These are phyloP conservation scores for Anarrhichthys ocellatus DNA, from an alignment of 2,113 vertebrate genomes.

Conservation along the genomic window DNA sequence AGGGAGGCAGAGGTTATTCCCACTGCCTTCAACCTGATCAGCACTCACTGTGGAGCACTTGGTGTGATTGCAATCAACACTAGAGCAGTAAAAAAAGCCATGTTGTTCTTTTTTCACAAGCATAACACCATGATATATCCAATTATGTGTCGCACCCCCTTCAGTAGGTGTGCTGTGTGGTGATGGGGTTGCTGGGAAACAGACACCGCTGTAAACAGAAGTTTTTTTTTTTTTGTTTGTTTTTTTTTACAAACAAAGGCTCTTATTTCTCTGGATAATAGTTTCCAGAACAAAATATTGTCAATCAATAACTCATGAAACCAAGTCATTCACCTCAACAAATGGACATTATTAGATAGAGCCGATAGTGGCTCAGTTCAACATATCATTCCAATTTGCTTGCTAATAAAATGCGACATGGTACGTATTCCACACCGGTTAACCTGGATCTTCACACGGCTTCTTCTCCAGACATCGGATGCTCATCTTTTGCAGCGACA, in stretches of 20 bases:
- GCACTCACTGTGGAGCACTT: constrained; percentile 38
- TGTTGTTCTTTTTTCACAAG: constrained; percentile 45
- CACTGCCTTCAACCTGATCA: constrained; percentile 34
- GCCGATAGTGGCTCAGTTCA: not conserved
- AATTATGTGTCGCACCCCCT: constrained; percentile 51
- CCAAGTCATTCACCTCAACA: not conserved
- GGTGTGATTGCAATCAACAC: constrained; percentile 62
- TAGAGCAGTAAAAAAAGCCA: constrained; percentile 39
- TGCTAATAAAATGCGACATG: not conserved
- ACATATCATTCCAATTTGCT: not conserved
- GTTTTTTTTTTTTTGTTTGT: constrained; percentile 32
- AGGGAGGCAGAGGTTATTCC: constrained; percentile 7
- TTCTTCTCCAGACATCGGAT: constrained; percentile 12
- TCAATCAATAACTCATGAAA: constrained; percentile 31
- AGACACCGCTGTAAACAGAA: constrained; percentile 61
- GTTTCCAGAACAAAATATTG: constrained; percentile 50
- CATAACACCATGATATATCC: constrained; percentile 51
- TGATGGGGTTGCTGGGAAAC: constrained; percentile 79
- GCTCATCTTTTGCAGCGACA: constrained; percentile 21
- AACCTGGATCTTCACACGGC: not conserved
- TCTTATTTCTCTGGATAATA: constrained; percentile 18
- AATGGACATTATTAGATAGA: constrained; percentile 2
- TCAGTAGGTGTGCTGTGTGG: constrained; percentile 50
- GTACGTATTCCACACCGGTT: not conserved
- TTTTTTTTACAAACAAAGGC: constrained; percentile 38